Evolutionary conservation across 2,113 vertebrate genomes (phyloP).

Genomic region (Strix uralensis): DNA sequence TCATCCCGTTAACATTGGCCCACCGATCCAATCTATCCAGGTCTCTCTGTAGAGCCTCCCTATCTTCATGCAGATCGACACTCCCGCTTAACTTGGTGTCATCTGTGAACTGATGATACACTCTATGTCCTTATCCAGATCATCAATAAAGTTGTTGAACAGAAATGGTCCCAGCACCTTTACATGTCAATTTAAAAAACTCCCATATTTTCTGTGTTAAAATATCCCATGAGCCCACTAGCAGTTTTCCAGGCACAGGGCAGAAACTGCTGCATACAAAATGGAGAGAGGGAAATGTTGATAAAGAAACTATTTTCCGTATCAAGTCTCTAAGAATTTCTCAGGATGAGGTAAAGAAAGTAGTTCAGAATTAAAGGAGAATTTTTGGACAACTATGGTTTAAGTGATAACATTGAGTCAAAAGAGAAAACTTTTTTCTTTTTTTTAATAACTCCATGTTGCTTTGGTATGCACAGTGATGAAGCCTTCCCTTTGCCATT

Average conservation of each 20-base stretch:
- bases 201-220: neutral
- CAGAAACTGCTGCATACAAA: neutral
- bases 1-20: too few species aligned
- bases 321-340: neutral
- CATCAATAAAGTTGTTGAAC: too few species aligned
- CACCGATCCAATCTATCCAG: too few species aligned
- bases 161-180: neutral
- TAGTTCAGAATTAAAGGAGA: neutral
- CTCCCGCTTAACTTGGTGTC: too few species aligned
- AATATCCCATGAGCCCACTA: neutral
- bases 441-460: neutral
- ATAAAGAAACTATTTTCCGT: neutral
- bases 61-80: too few species aligned
- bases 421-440: neutral
- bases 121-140: too few species aligned
- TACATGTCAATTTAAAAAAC: neutral
- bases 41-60: too few species aligned
- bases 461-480: neutral
- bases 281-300: neutral
- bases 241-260: neutral
- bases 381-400: neutral
- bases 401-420: neutral
- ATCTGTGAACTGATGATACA: too few species aligned
- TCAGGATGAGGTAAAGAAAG: neutral
- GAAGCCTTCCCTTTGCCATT: neutral